Percentiles rank a stretch among this genome's conserved stretches.
phyloP scores from a whole-genome alignment of 2,888 invertebrate genomes.

The Microdon myrmicae region DNA sequence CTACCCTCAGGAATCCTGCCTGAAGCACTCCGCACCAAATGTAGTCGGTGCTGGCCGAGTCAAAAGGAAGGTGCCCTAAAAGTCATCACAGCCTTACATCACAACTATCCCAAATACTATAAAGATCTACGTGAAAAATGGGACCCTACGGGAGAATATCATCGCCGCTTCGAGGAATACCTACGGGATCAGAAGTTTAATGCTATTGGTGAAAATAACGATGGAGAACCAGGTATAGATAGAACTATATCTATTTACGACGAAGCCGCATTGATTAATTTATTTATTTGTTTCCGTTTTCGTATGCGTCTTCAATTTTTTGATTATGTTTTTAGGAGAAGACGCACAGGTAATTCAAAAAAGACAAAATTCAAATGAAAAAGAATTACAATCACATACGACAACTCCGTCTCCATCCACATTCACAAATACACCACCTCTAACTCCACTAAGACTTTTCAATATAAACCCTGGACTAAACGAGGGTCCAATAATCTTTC shows the following conservation, averaged over 20 bases:
- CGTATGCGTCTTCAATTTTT: not conserved
- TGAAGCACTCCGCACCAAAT: slow-evolving; percentile 76
- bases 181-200: slow-evolving; percentile 56
- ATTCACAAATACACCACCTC: slow-evolving; percentile 15
- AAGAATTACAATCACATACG: slow-evolving; percentile 21
- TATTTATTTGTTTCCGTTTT: not conserved
- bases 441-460: slow-evolving; percentile 37
- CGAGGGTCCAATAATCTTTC: slow-evolving; percentile 27
- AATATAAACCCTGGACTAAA: slow-evolving; percentile 19
- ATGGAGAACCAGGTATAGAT: slow-evolving; percentile 28
- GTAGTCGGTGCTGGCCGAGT: slow-evolving; percentile 73
- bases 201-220: slow-evolving; percentile 46
- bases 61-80: slow-evolving; percentile 76
- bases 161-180: slow-evolving; percentile 68
- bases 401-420: slow-evolving; percentile 37
- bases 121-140: slow-evolving; percentile 73
- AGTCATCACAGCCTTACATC: slow-evolving; percentile 74
- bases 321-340: slow-evolving; percentile 29
- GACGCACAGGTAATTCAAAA: slow-evolving; percentile 47
- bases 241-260: not conserved
- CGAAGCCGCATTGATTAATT: not conserved
- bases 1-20: slow-evolving; percentile 74
- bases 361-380: slow-evolving; percentile 25
- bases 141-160: slow-evolving; percentile 77
- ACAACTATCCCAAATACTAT: slow-evolving; percentile 76